Base-by-base conservation (phyloP, 2,888 invertebrate species). In the Eurytoma californica region DNA sequence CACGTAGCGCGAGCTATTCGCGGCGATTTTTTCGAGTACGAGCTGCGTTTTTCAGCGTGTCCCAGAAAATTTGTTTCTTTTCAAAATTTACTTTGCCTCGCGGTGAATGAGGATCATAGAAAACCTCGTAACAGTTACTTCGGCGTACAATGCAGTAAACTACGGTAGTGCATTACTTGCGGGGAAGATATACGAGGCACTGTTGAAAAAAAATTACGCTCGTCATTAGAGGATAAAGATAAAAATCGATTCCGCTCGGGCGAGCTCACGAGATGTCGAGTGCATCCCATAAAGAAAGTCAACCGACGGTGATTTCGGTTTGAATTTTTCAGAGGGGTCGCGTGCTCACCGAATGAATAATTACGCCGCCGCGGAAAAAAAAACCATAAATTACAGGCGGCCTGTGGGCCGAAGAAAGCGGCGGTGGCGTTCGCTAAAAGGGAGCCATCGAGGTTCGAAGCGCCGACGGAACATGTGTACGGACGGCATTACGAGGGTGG, bases 261-360 rank as follows among this genome's bases (percentile, higher is more conserved):
- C n/a, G 20, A 16, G n/a, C 24, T 16, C 47, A 70, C 20, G 4
- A 14, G 47, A 39, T 70, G 57, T 18, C 20, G 57, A n/a, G 57
- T 12, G 20, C 16, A 57, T 57, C 57, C 13, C 39, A 28, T 53
- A 66, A 74, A 58, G 57, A 28, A 49, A 55, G 66, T 74, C 13
- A 58, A 66, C 47, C 55, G 57, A 65, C 39, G 47, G 65, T 63
- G 63, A 72, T 65, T 65, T 63, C 72, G n/a, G 39, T 53, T 14
- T 57, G 57, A 73, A 74, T 74, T 66, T 74, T 74, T 66, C 24
- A 16, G 49, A 18, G 14, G 5, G 24, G 13, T 9, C 53, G n/a
- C 4, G 30, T 39, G 68, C 57, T 7, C 61, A 28, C 18, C 14
- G 61, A 61, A 73, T 65, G 73, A 74, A 74, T 74, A 74, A 74